Evolutionary conservation across 2,113 vertebrate species (phyloP).

Genomic region (Theristicus caerulescens): DNA sequence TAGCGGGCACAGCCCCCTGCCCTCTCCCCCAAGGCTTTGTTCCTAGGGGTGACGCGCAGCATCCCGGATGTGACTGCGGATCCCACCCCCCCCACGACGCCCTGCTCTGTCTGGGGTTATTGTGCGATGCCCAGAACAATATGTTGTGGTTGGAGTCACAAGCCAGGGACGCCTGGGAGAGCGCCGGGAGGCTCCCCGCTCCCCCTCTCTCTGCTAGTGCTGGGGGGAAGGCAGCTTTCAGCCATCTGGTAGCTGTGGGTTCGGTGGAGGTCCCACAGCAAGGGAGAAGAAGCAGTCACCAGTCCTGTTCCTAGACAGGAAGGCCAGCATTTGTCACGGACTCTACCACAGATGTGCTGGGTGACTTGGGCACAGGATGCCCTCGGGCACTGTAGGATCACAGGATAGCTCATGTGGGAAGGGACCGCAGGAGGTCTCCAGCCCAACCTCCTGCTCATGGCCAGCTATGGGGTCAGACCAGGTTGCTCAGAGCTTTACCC

Average conservation of each 20-base stretch:
- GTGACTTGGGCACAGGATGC: background rate
- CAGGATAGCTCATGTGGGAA: background rate
- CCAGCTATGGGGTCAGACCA: background rate
- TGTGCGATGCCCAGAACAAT: slow-evolving; percentile 47
- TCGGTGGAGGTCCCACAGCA: slow-evolving; percentile 19
- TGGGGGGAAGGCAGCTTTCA: slow-evolving; percentile 3
- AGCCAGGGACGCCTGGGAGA: slow-evolving; percentile 37
- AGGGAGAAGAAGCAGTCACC: background rate
- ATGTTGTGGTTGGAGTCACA: slow-evolving; percentile 22
- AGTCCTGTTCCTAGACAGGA: background rate
- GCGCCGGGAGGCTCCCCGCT: background rate
- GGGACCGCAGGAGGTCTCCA: background rate
- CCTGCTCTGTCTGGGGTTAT: slow-evolving; percentile 1
- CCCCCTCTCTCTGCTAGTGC: background rate
- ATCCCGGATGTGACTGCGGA: background rate
- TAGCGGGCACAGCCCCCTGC: background rate
- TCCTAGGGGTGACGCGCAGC: background rate
- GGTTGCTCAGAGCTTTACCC: background rate
- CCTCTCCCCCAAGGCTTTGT: background rate
- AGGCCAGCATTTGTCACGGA: background rate
- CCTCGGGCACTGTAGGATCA: background rate
- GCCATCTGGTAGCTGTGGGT: slow-evolving; percentile 39
- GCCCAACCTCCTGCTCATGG: background rate
- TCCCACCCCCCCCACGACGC: background rate
- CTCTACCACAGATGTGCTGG: background rate